phyloP scores from a whole-genome alignment of 1,140 invertebrate species.

The Rhysida immarginata region DNA sequence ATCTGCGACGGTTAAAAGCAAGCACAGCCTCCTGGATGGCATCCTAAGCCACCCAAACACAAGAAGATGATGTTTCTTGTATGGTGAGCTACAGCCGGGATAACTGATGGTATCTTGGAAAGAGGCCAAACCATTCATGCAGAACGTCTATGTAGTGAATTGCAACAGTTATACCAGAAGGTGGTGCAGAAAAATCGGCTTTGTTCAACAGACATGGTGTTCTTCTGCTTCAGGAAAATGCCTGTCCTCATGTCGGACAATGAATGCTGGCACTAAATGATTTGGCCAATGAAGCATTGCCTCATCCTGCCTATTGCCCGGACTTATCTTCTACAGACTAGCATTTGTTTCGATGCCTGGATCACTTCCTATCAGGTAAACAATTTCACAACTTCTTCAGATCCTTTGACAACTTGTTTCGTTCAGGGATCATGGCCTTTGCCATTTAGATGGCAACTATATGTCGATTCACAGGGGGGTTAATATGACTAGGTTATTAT shows the following conservation, averaged over 20 bases:
- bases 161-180: neutral
- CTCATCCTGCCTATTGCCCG: too few species aligned
- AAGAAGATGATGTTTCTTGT: too few species aligned
- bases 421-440: too few species aligned
- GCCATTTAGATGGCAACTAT: neutral
- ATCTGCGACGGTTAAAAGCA: too few species aligned
- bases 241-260: neutral
- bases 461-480: neutral
- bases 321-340: too few species aligned
- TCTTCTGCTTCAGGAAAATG: neutral
- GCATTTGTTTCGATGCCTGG: too few species aligned
- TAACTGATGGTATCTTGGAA: neutral
- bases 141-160: neutral
- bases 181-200: neutral
- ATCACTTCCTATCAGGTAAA: too few species aligned
- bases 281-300: neutral
- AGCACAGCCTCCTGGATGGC: too few species aligned
- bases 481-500: neutral
- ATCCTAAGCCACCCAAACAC: too few species aligned
- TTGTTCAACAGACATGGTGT: neutral
- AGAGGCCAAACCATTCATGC: neutral
- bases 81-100: neutral
- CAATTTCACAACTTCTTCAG: too few species aligned
- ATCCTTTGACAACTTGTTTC: too few species aligned
- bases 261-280: neutral